Evolutionary conservation across 2,797 vertebrate species (phyloP).

Genomic region (Falco biarmicus): DNA sequence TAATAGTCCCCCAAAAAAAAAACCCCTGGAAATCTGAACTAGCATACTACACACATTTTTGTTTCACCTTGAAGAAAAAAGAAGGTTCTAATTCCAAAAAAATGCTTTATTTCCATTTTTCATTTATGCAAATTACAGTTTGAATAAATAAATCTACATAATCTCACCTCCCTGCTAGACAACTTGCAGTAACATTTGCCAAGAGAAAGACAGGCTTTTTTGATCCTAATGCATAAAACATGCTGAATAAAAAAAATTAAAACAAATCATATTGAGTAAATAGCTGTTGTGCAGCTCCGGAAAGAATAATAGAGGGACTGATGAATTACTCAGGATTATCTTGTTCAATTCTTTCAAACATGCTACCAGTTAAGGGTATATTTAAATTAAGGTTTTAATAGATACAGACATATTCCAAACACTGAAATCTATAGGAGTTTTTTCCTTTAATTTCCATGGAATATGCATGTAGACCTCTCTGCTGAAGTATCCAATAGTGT

Average conservation of each 20-base stretch:
- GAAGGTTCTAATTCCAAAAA: conserved; percentile 56
- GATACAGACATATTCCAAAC: background rate
- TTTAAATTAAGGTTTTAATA: conserved; percentile 29
- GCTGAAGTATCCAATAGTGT: background rate
- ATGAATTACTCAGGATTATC: conserved; percentile 54
- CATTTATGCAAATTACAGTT: conserved; percentile 73
- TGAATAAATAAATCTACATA: conserved; percentile 75
- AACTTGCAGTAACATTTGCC: conserved; percentile 68
- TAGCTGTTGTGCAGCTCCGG: conserved; percentile 30
- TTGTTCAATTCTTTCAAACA: conserved; percentile 56
- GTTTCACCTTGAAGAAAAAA: conserved; percentile 42
- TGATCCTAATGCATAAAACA: conserved; percentile 72
- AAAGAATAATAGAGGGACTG: conserved; percentile 48
- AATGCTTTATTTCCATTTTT: conserved; percentile 68
- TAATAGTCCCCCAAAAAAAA: conserved; percentile 16
- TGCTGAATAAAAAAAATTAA: conserved; percentile 68
- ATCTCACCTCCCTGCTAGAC: conserved; percentile 69
- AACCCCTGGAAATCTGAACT: background rate
- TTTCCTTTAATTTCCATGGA: background rate
- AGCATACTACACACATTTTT: conserved; percentile 34
- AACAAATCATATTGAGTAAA: conserved; percentile 63
- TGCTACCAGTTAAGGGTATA: background rate
- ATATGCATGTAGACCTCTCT: background rate
- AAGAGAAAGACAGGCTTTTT: conserved; percentile 68
- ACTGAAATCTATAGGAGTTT: background rate